Evolutionary conservation across 2,888 invertebrate genomes (phyloP).

Genomic region (Mylabris sibirica): DNA sequence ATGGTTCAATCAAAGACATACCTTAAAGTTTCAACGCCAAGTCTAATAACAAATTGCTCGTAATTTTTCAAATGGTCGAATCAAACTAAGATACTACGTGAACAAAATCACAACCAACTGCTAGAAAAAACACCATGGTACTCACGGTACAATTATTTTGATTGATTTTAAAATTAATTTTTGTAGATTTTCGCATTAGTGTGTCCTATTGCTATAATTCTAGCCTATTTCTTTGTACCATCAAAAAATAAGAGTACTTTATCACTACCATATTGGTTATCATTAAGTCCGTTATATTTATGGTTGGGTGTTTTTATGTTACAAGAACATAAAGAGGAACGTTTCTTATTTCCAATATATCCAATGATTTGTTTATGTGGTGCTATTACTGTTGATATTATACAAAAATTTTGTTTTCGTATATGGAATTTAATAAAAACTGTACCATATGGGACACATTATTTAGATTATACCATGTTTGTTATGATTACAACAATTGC

Average conservation of each 20-base stretch:
- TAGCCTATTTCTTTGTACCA: conserved; percentile 69
- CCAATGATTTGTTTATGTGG: conserved; percentile 87
- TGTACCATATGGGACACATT: conserved; percentile 66
- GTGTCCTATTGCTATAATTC: conserved; percentile 66
- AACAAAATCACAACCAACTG: too few species aligned
- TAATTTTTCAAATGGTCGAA: too few species aligned
- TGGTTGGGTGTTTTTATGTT: conserved; percentile 90
- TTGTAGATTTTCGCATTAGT: conserved; percentile 71
- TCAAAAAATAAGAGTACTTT: conserved; percentile 73
- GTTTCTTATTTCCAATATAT: conserved; percentile 95
- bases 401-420: conserved; percentile 78
- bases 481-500: conserved; percentile 72
- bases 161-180: too few species aligned
- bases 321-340: conserved; percentile 93
- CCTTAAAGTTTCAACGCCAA: too few species aligned
- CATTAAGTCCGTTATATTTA: conserved; percentile 79
- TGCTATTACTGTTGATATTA: conserved; percentile 78
- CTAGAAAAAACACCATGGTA: too few species aligned
- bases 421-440: conserved; percentile 60
- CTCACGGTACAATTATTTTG: too few species aligned
- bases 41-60: too few species aligned
- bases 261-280: conserved; percentile 78
- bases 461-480: conserved; percentile 78
- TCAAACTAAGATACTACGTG: too few species aligned
- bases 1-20: too few species aligned